Evolutionary conservation across 2,113 vertebrate species (phyloP).

Genomic region (Oryctolagus cuniculus): DNA sequence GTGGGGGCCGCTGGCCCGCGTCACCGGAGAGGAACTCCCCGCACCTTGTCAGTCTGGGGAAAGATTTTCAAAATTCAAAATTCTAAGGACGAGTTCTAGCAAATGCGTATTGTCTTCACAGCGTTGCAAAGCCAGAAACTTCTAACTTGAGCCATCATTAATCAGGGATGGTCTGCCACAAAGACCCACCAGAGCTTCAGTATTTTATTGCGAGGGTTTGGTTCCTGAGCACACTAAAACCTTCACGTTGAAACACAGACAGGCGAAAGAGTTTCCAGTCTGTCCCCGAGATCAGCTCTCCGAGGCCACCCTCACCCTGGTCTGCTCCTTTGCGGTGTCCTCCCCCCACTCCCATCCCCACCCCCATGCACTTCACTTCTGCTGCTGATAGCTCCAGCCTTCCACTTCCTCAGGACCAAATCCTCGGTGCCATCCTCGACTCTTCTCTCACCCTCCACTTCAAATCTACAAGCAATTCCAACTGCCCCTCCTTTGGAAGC

Average conservation of each 20-base stretch:
- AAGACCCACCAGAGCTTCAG: background rate
- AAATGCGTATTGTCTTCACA: too few species aligned
- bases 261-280: background rate
- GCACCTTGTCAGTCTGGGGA: too few species aligned
- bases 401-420: background rate
- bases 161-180: background rate
- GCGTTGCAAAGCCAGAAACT: too few species aligned
- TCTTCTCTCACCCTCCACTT: background rate
- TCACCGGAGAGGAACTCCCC: too few species aligned
- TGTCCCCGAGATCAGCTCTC: background rate
- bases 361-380: background rate
- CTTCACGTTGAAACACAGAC: background rate
- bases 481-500: background rate
- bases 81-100: too few species aligned
- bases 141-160: too few species aligned
- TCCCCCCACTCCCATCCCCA: accelerated
- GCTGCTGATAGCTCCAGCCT: background rate
- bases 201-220: background rate
- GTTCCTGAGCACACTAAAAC: background rate
- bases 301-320: background rate
- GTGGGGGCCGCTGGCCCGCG: too few species aligned
- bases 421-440: background rate
- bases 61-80: too few species aligned
- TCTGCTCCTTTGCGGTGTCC: accelerated
- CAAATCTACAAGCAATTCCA: background rate